These are phyloP conservation scores for Daktulosphaira vitifoliae DNA, from an alignment of 1,140 invertebrate species.

Conservation along the genomic window DNA sequence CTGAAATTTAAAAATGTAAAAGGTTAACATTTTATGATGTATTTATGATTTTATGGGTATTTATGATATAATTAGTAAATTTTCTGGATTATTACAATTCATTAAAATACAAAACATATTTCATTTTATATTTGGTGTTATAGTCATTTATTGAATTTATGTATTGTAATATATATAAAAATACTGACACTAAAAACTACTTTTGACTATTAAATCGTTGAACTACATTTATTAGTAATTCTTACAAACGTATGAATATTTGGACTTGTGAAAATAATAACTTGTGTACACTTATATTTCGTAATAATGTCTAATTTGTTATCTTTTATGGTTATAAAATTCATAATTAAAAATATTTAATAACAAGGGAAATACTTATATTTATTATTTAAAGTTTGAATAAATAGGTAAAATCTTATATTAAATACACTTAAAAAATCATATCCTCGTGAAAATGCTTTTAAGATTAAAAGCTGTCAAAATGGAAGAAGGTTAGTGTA, in stretches of 20 bases:
- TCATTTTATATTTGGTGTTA: neutral
- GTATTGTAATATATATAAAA: neutral
- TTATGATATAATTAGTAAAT: neutral
- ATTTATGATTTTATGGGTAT: no score
- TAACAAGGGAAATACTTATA: no score
- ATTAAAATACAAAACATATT: neutral
- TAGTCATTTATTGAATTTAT: neutral
- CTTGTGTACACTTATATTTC: no score
- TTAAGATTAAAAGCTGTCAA: slow-evolving; percentile 17
- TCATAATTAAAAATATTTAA: no score
- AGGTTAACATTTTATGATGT: neutral
- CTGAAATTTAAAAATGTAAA: neutral
- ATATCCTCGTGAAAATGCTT: slow-evolving; percentile 5
- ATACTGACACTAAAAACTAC: neutral
- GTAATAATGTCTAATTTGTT: no score
- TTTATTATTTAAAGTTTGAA: no score
- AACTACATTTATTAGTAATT: neutral
- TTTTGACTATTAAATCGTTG: neutral
- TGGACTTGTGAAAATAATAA: neutral
- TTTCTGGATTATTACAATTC: neutral
- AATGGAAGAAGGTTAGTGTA: neutral
- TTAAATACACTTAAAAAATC: no score
- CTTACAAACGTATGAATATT: neutral
- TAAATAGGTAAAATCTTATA: no score
- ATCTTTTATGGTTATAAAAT: no score